Base-by-base conservation (phyloP, 2,888 invertebrate genomes). In the Machimus rusticus region DNA sequence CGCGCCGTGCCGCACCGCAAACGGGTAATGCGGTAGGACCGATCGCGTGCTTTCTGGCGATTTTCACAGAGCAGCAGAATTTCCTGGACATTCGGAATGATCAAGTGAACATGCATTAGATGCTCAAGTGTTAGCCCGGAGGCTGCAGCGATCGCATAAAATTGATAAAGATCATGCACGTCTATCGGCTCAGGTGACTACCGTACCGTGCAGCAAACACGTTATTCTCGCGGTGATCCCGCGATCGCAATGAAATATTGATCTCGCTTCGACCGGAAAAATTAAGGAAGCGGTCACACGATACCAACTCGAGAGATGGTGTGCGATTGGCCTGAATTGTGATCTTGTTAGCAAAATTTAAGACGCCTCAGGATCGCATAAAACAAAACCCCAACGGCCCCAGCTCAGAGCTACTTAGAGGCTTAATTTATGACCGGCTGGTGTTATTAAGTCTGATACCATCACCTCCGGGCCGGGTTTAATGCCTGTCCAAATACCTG, bases 161-260 rank as follows among this genome's bases (percentile, higher is more conserved):
- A 74, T 85, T 85, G 85, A 85, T 85, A 85, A 85, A 85, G 85
- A 85, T 85, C 85, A 85, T 85, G 85, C 85, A 85, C 74, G 85
- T 85, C 85, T 74, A 85, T 85, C 85, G 85, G 74, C 46, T 74
- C 43, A 85, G 57, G 28, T 85, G 85, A 74, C 85, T 85, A 85
- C 85, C 74, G 85, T 85, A 85, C 74, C 85, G 85, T 85, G 85
- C 74, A 85, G n/a, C 12, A 43, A 74, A 43, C 85, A 85, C 85
- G 85, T 85, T 85, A 43, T 46, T 74, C 51, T 46, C 28, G 39
- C 74, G 46, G 74, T 74, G 74, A 85, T 74, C 46, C 43, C 34
- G 12, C 37, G 46, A 85, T 85, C 85, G 74, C 85, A 85, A 85
- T 85, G 85, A 85, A 85, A 85, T 85, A 85, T 85, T 85, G 85